A percentile compares a stretch with the other conserved stretches of the same genome.
phyloP scores from a whole-genome alignment of 2,888 invertebrate species.

The Rhingia campestris region DNA sequence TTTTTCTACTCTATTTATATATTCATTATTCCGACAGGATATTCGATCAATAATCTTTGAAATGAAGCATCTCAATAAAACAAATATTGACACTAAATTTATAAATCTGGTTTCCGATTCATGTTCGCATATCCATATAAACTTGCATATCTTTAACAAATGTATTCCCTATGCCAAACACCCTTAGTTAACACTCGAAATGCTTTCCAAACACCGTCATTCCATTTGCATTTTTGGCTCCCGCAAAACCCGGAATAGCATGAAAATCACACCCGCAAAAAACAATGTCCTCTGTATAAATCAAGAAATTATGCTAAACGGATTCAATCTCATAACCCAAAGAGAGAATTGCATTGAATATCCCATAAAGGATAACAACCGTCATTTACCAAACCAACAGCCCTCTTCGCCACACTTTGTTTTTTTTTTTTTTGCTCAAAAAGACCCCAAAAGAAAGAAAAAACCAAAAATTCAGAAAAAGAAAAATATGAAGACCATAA shows the following conservation, averaged over 20 bases:
- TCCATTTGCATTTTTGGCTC: conserved; percentile 45
- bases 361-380: conserved; percentile 68
- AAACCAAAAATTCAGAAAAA: neutral
- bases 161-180: neutral
- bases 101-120: neutral
- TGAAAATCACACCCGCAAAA: conserved; percentile 51
- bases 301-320: conserved; percentile 70
- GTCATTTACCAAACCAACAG: conserved; percentile 57
- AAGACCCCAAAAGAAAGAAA: no score
- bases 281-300: conserved; percentile 32
- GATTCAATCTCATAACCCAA: conserved; percentile 67
- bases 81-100: neutral
- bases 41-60: no score
- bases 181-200: no score
- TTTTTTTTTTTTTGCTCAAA: neutral
- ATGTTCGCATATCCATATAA: neutral
- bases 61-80: no score
- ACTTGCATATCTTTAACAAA: neutral
- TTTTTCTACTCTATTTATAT: no score
- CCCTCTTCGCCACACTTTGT: conserved; percentile 18
- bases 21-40: no score
- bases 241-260: conserved; percentile 13
- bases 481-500: conserved; percentile 21
- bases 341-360: conserved; percentile 57
- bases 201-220: neutral